Evolutionary conservation across 1,140 invertebrate genomes (phyloP).

Genomic region (Coelopa frigida): DNA sequence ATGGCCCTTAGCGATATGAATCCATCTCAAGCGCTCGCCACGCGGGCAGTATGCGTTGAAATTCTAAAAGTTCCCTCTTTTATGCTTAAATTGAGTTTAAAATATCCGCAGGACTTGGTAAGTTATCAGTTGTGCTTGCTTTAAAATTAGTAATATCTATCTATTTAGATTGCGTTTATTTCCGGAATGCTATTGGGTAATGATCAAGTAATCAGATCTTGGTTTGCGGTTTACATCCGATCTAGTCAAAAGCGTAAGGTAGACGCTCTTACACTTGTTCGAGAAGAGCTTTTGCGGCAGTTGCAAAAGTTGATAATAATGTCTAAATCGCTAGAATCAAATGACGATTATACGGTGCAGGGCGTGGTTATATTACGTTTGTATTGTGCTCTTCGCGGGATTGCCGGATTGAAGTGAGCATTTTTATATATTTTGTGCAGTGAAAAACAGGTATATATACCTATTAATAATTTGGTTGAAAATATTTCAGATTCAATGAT

Average conservation of each 20-base stretch:
- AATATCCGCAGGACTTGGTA: conserved; percentile 40
- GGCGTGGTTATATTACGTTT: conserved; percentile 74
- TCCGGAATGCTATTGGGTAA: conserved; percentile 85
- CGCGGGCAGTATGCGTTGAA: conserved; percentile 79
- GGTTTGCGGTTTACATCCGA: conserved; percentile 88
- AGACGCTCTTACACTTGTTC: conserved; percentile 63
- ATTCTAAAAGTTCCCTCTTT: conserved; percentile 75
- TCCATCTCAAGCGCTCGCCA: conserved; percentile 72
- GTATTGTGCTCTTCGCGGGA: conserved; percentile 86
- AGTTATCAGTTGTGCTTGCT: conserved; percentile 10
- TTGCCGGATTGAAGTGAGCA: conserved; percentile 79
- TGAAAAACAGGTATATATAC: not conserved
- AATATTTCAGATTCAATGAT: conserved; percentile 67
- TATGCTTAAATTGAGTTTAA: conserved; percentile 40
- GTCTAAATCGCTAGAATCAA: conserved; percentile 16
- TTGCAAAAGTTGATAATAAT: conserved; percentile 58
- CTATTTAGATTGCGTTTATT: conserved; percentile 69
- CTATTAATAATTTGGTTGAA: not conserved
- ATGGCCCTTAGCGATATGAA: conserved; percentile 83
- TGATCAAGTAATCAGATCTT: conserved; percentile 80
- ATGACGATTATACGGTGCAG: conserved; percentile 66
- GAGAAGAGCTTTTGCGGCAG: conserved; percentile 71
- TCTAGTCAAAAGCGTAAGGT: conserved; percentile 84
- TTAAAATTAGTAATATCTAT: conserved; percentile 6
- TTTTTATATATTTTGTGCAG: not conserved